Percentiles rank a stretch among this genome's conserved stretches.
phyloP scores from a whole-genome alignment of 2,797 vertebrate species.

The Myotis pilosus region DNA sequence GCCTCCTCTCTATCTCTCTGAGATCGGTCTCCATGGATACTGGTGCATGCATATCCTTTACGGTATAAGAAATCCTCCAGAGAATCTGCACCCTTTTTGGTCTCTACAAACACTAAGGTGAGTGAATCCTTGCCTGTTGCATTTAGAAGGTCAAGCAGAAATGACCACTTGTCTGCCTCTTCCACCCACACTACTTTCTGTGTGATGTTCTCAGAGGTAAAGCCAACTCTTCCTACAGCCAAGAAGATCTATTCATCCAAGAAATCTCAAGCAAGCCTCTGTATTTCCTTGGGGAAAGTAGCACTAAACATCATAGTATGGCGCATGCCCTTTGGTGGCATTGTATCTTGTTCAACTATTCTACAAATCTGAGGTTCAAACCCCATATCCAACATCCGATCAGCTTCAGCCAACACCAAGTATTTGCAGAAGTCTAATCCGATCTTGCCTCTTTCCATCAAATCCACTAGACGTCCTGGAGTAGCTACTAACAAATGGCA shows the following conservation, averaged over 20 bases:
- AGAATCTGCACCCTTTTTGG: conserved; percentile 97
- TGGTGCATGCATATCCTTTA: conserved; percentile 97
- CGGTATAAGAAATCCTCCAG: conserved; percentile 96
- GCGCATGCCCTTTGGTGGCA: conserved; percentile 95
- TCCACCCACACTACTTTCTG: conserved; percentile 99
- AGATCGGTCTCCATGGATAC: conserved; percentile 97
- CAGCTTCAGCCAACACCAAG: conserved; percentile 96
- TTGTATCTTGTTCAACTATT: conserved; percentile 98
- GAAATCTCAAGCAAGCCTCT: conserved; percentile 98
- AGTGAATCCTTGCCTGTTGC: conserved; percentile 98
- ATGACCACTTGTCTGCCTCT: conserved; percentile 95
- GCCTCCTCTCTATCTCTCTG: conserved; percentile 98
- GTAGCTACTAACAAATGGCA: conserved; percentile 98
- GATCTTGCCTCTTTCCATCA: conserved; percentile 99
- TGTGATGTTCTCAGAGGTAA: conserved; percentile 98
- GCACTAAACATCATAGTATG: conserved; percentile 99
- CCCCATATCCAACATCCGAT: conserved; percentile 99
- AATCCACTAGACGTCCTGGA: conserved; percentile 97
- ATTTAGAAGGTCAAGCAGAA: conserved; percentile 97
- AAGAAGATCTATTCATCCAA: conserved; percentile 98
- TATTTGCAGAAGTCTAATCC: conserved; percentile 98
- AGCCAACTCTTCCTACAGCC: conserved; percentile 97
- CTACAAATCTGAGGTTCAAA: conserved; percentile 98
- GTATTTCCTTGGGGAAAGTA: conserved; percentile 99
- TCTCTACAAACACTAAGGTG: conserved; percentile 98